Evolutionary conservation across 2,888 invertebrate species (phyloP).

Genomic region (Drosophila birchii): DNA sequence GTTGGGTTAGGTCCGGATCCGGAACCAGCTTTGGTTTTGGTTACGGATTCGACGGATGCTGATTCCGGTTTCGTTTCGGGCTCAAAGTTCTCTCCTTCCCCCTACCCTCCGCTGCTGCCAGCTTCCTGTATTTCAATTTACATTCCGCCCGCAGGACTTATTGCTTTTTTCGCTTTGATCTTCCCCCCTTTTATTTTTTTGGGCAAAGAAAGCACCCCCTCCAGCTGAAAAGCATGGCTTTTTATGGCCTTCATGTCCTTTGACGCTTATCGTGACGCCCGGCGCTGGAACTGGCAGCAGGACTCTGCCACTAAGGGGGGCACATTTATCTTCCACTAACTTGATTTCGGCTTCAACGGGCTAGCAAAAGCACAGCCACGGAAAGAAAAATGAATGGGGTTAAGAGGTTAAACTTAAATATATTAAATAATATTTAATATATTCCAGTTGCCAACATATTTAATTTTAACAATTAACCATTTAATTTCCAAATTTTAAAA

Average conservation of each 20-base stretch:
- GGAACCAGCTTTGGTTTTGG: conserved; percentile 3
- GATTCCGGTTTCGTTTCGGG: conserved; percentile 33
- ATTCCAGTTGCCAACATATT: accelerated
- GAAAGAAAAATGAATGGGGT: neutral
- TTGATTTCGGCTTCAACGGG: conserved; percentile 55
- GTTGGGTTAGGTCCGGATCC: conserved; percentile 64
- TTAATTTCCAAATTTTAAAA: neutral
- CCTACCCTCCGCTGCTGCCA: conserved; percentile 11
- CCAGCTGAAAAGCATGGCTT: conserved; percentile 24
- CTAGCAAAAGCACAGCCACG: neutral
- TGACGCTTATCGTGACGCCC: conserved; percentile 68
- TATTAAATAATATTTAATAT: neutral
- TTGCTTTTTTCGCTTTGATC: conserved; percentile 74
- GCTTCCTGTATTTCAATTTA: conserved; percentile 69
- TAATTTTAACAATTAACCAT: neutral
- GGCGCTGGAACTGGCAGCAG: conserved; percentile 33
- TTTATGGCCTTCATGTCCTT: conserved; percentile 62
- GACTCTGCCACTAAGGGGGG: neutral
- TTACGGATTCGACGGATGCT: conserved; percentile 16
- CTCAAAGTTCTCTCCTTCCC: conserved; percentile 26
- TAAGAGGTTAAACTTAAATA: neutral
- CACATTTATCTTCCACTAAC: conserved; percentile 69
- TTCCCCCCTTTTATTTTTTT: conserved; percentile 42
- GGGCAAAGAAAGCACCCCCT: conserved; percentile 3
- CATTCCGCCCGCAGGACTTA: conserved; percentile 73